phyloP scores from a whole-genome alignment of 2,113 vertebrate genomes.

The Montifringilla adamsi region DNA sequence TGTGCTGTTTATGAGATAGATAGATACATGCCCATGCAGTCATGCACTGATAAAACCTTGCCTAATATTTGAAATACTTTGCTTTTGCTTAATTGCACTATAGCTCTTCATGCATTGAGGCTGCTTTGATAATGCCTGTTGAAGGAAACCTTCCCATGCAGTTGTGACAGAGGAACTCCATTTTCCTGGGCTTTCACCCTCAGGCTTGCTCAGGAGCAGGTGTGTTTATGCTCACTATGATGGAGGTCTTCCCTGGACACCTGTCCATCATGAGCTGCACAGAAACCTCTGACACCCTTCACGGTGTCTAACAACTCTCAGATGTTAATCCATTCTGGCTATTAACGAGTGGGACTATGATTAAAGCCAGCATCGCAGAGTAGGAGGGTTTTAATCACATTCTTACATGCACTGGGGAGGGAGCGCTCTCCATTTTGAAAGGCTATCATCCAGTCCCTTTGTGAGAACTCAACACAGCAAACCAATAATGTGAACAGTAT shows the following conservation, averaged over 20 bases:
- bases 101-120: not conserved
- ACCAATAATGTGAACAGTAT: not conserved
- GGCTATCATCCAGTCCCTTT: slow-evolving; percentile 1
- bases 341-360: not conserved
- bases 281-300: not conserved
- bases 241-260: slow-evolving; percentile 7
- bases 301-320: not conserved
- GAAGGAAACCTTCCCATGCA: not conserved
- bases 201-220: rapidly evolving
- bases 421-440: not conserved
- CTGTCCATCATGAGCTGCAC: not conserved
- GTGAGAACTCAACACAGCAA: not conserved
- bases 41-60: not conserved
- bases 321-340: not conserved
- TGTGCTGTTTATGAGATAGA: not conserved
- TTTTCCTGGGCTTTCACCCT: not conserved
- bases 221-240: not conserved
- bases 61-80: not conserved
- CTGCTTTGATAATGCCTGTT: not conserved
- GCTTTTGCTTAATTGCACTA: not conserved
- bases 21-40: not conserved
- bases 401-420: not conserved
- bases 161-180: not conserved
- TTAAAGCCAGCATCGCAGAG: not conserved
- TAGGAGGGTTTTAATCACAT: not conserved